Percentiles rank a stretch among this genome's conserved stretches.
Conservation (phyloP, 2,113 vertebrate species). For the Pteronura brasiliensis region DNA sequence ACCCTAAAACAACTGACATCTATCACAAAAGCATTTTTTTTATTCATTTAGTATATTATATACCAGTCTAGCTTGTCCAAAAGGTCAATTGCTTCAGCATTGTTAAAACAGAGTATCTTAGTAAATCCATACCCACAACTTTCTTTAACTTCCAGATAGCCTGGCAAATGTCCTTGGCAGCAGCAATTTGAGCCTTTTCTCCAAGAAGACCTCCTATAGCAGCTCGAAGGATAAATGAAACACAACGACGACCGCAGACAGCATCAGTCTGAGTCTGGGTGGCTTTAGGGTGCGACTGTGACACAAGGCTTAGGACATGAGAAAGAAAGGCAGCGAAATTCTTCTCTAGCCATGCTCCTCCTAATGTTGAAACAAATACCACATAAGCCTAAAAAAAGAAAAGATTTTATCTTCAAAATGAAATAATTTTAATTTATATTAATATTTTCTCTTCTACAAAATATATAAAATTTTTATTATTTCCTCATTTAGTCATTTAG, state of each 20-base stretch:
- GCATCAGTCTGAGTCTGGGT: slow-evolving; percentile 87
- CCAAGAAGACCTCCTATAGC: slow-evolving; percentile 91
- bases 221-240: slow-evolving; percentile 93
- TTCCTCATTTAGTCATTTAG: neutral
- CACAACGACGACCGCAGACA: slow-evolving; percentile 85
- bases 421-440: slow-evolving; percentile 27
- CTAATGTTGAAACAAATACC: slow-evolving; percentile 91
- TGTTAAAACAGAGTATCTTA: slow-evolving; percentile 63
- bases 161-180: slow-evolving; percentile 90
- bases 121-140: slow-evolving; percentile 87
- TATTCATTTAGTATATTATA: too few species aligned
- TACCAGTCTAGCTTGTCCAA: slow-evolving; percentile 22
- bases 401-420: slow-evolving; percentile 66
- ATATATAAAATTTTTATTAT: neutral
- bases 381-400: slow-evolving; percentile 90
- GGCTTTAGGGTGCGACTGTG: slow-evolving; percentile 87
- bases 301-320: slow-evolving; percentile 89
- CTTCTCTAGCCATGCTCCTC: slow-evolving; percentile 91
- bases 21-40: neutral
- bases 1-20: neutral
- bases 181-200: slow-evolving; percentile 94
- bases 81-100: slow-evolving; percentile 61
- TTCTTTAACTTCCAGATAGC: slow-evolving; percentile 88
- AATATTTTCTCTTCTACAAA: slow-evolving; percentile 7
- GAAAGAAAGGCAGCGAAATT: slow-evolving; percentile 89